A percentile compares a stretch with the other conserved stretches of the same genome.
These are phyloP conservation scores for Acanthococcus lagerstroemiae DNA, from an alignment of 2,888 invertebrate genomes.

Conservation along the genomic window DNA sequence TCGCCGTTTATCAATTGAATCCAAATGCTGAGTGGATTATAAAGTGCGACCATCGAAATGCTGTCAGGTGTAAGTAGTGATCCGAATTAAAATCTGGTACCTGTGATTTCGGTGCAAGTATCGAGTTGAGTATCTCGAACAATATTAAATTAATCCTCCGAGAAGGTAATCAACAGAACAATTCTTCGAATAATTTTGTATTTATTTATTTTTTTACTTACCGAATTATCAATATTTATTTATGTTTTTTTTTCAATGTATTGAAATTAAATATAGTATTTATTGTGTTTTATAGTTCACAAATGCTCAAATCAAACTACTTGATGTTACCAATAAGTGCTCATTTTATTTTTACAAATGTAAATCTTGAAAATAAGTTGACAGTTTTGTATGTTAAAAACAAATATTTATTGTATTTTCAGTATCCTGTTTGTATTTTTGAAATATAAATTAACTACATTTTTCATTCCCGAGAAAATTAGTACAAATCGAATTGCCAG, in stretches of 20 bases:
- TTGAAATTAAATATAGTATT: neutral
- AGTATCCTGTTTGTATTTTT: neutral
- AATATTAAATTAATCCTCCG: too few relatives aligned
- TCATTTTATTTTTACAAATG: too few relatives aligned
- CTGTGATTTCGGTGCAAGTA: neutral
- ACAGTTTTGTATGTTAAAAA: too few relatives aligned
- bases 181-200: neutral
- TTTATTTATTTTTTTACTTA: neutral
- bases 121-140: too few relatives aligned
- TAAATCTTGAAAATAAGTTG: too few relatives aligned
- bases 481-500: neutral
- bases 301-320: constrained; percentile 23
- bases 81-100: neutral
- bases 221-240: neutral
- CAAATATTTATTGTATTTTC: too few relatives aligned
- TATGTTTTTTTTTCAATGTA: neutral
- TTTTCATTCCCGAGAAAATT: too few relatives aligned
- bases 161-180: too few relatives aligned
- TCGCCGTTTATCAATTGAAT: constrained; percentile 41
- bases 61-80: constrained; percentile 31
- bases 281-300: neutral
- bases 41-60: constrained; percentile 41
- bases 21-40: constrained; percentile 41
- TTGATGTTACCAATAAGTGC: constrained; percentile 21
- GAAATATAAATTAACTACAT: too few relatives aligned